Base-by-base conservation (phyloP, 2,797 vertebrate species). In the Pseudotriccus pelzelni region DNA sequence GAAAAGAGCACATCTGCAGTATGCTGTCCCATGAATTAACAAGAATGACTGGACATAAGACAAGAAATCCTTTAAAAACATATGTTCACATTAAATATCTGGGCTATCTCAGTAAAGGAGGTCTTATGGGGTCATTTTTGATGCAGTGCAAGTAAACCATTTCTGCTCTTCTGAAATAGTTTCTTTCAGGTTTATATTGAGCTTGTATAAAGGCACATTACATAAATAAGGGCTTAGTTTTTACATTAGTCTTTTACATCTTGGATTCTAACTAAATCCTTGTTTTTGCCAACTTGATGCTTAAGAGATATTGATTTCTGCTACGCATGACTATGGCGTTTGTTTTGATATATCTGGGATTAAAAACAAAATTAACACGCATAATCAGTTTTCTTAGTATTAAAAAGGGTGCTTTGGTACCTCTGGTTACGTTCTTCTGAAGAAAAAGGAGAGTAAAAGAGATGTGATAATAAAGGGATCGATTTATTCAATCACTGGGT, bases 301-400 rank as follows among this genome's bases (percentile, higher is more conserved):
- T 97, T 97, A 96, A 95, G 73, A 94, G 91, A 94, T 88, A 98
- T 98, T 98, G 97, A 98, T 98, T 98, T 97, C 85, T 96, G 92
- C 85, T 93, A 84, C 58, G 28, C 87, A 69, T 96, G 92, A 97
- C 97, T 97, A 52, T 96, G 87, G 94, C 96, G 96, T 97, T 98
- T 97, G 95, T 98, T 98, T 98, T 98, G 87, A 93, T 97, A 97
- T 97, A 90, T 84, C 93, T 86, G 88, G 97, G 97, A 98, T 98
- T 98, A 98, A 97, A 97, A 97, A 89, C 92, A 92, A 98, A 98
- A 98, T 98, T 98, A 98, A 97, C 97, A 97, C 84, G 86, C 96
- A 96, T 98, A 98, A 98, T 97, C 97, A 94, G 93, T 97, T 97
- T 95, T 97, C 92, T 78, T 74, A 92, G 96, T 89, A 94, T 92